Evolutionary conservation across 1,140 invertebrate genomes (phyloP).

Genomic region (Aleiodes sp.): DNA sequence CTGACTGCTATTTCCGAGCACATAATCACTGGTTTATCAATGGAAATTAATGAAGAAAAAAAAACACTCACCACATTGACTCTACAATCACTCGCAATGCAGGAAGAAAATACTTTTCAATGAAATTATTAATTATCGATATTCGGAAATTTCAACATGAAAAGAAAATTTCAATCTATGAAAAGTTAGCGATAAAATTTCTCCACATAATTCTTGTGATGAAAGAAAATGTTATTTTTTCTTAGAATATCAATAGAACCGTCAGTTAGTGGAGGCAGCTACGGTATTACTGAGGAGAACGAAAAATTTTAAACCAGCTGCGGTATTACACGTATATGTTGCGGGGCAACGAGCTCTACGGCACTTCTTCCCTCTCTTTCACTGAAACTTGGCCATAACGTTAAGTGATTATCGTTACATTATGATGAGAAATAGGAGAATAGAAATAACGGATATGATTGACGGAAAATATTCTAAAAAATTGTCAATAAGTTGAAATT

Average conservation of each 20-base stretch:
- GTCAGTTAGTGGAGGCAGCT: slow-evolving; percentile 8
- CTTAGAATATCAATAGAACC: neutral
- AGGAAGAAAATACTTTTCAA: neutral
- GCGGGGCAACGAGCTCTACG: slow-evolving; percentile 21
- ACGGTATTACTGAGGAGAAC: slow-evolving; percentile 9
- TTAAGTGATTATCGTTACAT: too few relatives aligned
- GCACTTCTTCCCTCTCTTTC: neutral
- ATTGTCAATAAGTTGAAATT: too few relatives aligned
- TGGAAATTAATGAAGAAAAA: neutral
- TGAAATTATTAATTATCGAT: too few relatives aligned
- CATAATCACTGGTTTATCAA: neutral
- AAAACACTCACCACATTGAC: neutral
- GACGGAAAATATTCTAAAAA: too few relatives aligned
- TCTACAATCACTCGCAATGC: too few relatives aligned
- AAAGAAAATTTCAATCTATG: neutral
- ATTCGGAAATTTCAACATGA: neutral
- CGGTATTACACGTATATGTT: neutral
- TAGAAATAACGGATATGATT: too few relatives aligned
- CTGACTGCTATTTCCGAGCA: neutral
- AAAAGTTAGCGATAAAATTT: neutral
- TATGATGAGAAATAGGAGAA: neutral
- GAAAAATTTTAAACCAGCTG: slow-evolving; percentile 15
- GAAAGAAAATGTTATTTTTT: neutral
- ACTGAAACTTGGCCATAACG: too few relatives aligned
- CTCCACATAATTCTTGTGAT: neutral